Conservation (phyloP, 2,797 vertebrate species). For the Sebastes minor region DNA sequence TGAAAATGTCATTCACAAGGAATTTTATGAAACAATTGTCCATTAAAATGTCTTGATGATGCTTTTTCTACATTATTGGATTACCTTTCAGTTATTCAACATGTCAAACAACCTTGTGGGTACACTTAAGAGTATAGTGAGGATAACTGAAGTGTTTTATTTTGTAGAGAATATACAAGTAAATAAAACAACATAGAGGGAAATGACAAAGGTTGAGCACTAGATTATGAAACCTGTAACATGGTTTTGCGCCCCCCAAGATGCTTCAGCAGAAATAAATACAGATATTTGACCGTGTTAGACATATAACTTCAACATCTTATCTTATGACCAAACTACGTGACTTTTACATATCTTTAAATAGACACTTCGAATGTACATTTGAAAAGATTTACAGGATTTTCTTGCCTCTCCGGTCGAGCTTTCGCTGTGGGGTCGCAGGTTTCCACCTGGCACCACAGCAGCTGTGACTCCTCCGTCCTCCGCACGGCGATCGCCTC, state of each 20-base stretch:
- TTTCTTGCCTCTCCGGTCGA: too few relatives aligned
- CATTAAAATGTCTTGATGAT: conserved; percentile 73
- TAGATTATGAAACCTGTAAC: not conserved
- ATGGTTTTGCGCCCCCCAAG: too few relatives aligned
- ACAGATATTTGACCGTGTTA: not conserved
- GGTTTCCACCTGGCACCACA: too few relatives aligned
- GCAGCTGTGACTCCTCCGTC: too few relatives aligned
- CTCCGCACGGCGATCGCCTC: too few relatives aligned
- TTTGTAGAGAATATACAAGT: not conserved
- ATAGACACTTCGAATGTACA: too few relatives aligned
- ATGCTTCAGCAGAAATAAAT: not conserved
- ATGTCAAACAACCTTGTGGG: not conserved
- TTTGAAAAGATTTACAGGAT: too few relatives aligned
- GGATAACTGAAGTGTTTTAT: not conserved
- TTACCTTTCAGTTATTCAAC: not conserved
- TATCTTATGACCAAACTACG: not conserved
- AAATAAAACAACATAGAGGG: not conserved
- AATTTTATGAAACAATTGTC: conserved; percentile 63
- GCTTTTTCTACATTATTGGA: conserved; percentile 57
- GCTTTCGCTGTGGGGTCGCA: too few relatives aligned
- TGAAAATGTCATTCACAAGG: conserved; percentile 56
- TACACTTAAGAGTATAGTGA: too few relatives aligned
- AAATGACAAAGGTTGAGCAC: not conserved
- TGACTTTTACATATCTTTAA: too few relatives aligned
- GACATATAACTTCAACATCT: not conserved